phyloP scores from a whole-genome alignment of 2,888 invertebrate genomes.

The Galerucella nymphaeae region DNA sequence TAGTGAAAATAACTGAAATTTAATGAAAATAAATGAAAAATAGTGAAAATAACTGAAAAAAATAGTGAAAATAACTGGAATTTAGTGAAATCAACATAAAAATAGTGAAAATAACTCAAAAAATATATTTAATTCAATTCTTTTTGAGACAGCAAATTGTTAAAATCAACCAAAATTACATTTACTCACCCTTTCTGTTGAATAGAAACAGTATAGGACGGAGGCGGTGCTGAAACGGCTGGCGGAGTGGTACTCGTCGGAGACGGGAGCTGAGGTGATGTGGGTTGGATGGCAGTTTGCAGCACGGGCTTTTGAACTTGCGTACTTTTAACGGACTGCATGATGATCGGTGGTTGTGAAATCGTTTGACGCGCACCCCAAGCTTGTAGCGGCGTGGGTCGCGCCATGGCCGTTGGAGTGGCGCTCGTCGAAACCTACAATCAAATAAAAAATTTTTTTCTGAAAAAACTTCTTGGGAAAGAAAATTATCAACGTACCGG shows the following conservation, averaged over 20 bases:
- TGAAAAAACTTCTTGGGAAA: conserved; percentile 44
- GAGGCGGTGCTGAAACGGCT: conserved; percentile 78
- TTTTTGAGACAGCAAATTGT: conserved; percentile 97
- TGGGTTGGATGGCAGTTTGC: conserved; percentile 95
- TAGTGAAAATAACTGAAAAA: too few species aligned
- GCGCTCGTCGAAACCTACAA: conserved; percentile 46
- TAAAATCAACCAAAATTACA: not conserved
- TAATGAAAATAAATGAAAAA: too few species aligned
- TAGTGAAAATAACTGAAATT: too few species aligned
- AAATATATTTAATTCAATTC: conserved; percentile 92
- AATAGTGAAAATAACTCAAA: too few species aligned
- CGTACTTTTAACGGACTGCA: conserved; percentile 96
- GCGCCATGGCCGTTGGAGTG: conserved; percentile 73
- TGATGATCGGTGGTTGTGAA: conserved; percentile 93
- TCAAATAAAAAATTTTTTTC: not conserved
- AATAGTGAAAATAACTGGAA: too few species aligned
- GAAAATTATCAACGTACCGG: conserved; percentile 60
- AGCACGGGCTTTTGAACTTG: conserved; percentile 95
- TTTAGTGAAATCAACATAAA: too few species aligned
- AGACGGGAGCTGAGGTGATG: conserved; percentile 76
- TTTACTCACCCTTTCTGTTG: conserved; percentile 72
- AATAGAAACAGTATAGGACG: conserved; percentile 84
- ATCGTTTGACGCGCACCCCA: conserved; percentile 90
- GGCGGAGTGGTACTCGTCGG: conserved; percentile 61
- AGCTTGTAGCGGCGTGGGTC: conserved; percentile 85